Conservation (phyloP, 2,888 invertebrate genomes). For the Zaprionus bogoriensis region DNA sequence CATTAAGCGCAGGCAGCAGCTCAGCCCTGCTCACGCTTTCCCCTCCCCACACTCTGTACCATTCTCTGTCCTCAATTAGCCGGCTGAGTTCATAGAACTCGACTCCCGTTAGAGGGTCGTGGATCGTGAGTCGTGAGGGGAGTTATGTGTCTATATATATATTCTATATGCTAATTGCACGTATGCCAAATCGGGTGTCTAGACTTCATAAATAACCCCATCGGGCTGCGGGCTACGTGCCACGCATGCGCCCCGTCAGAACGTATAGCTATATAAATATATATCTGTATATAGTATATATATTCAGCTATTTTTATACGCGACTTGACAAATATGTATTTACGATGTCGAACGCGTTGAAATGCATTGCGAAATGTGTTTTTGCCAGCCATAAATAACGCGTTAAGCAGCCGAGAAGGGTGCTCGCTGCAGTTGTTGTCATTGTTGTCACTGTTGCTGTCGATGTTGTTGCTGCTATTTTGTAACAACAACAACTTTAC, state of each 20-base stretch:
- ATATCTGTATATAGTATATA: constrained; percentile 15
- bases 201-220: constrained; percentile 70
- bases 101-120: constrained; percentile 55
- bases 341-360: constrained; percentile 72
- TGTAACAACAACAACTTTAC: constrained; percentile 14
- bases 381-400: constrained; percentile 61
- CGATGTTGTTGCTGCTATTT: constrained; percentile 26
- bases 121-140: constrained; percentile 7
- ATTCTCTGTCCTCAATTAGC: constrained; percentile 64
- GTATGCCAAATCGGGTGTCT: constrained; percentile 68
- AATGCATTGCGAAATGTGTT: constrained; percentile 60
- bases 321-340: constrained; percentile 68
- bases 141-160: neutral
- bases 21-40: neutral
- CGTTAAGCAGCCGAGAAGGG: constrained; percentile 54
- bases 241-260: constrained; percentile 50
- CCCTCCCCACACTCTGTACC: constrained; percentile 6
- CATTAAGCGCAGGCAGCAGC: constrained; percentile 55
- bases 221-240: constrained; percentile 50
- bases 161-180: constrained; percentile 56
- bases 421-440: constrained; percentile 25
- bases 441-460: constrained; percentile 18
- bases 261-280: constrained; percentile 15
- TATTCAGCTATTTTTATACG: constrained; percentile 34
- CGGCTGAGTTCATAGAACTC: constrained; percentile 63